A percentile compares a stretch with the other conserved stretches of the same genome.
These are phyloP conservation scores for Trinorchestia longiramus DNA, from an alignment of 1,140 invertebrate genomes.

Conservation along the genomic window DNA sequence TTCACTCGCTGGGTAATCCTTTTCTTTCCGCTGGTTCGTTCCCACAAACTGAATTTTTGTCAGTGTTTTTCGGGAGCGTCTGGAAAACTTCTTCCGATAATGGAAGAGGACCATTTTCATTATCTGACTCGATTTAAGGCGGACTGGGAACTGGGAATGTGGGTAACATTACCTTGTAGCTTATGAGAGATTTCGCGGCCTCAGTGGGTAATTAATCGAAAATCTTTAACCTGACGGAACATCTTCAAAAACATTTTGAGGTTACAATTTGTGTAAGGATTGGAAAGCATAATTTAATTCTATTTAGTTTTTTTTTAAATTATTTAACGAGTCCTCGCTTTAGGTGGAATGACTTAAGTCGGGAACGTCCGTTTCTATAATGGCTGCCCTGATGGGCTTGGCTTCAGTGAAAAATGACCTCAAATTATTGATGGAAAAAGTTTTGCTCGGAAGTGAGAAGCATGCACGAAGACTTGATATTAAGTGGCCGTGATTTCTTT, in stretches of 20 bases:
- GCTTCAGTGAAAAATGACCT: not conserved
- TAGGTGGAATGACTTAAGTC: not conserved
- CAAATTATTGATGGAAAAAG: conserved; percentile 1
- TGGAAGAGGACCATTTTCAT: not conserved
- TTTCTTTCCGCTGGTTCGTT: not conserved
- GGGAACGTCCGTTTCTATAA: not conserved
- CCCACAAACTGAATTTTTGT: not conserved
- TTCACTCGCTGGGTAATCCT: not conserved
- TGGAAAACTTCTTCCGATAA: not conserved
- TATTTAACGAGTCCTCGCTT: not conserved
- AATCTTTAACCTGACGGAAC: not conserved
- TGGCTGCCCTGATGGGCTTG: not conserved
- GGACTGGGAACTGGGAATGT: not conserved
- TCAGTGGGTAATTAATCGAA: conserved; percentile 1
- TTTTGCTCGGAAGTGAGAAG: not conserved
- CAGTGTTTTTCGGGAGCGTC: not conserved
- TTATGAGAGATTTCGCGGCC: not conserved
- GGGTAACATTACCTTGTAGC: not conserved
- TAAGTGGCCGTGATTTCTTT: not conserved
- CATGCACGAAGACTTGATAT: not conserved
- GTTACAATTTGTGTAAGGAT: not conserved
- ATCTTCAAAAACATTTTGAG: not conserved
- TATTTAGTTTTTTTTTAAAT: not conserved
- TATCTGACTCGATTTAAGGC: not conserved
- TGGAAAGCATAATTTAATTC: not conserved